These are phyloP conservation scores for Gulo gulo DNA, from an alignment of 2,113 vertebrate species.

Conservation along the genomic window DNA sequence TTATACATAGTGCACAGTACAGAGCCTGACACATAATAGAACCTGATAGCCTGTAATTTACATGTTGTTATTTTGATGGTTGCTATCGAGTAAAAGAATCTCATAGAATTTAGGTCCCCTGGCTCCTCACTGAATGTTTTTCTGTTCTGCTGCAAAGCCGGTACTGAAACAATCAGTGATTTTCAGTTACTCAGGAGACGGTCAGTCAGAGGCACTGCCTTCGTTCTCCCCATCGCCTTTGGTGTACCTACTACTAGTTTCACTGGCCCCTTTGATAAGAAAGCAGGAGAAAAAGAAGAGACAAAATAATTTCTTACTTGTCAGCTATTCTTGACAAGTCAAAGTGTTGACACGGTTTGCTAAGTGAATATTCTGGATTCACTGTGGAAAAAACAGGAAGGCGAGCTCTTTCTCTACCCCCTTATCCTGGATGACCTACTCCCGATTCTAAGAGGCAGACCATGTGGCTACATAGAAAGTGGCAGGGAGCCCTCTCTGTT, in stretches of 20 bases:
- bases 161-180: not conserved
- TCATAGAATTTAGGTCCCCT: not conserved
- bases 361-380: not conserved
- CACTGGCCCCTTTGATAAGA: not conserved
- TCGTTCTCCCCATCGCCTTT: not conserved
- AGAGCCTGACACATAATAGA: not conserved
- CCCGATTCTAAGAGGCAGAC: not conserved
- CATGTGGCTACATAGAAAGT: not conserved
- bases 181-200: not conserved
- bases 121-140: not conserved
- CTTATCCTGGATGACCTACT: not conserved
- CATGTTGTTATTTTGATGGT: not conserved
- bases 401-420: not conserved
- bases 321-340: not conserved
- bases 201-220: not conserved
- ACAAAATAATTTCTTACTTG: not conserved
- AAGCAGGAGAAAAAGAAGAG: not conserved
- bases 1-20: not conserved
- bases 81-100: not conserved
- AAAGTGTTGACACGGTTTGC: not conserved
- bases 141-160: not conserved
- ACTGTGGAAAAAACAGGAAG: not conserved
- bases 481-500: rapidly evolving
- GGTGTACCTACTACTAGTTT: not conserved
- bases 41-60: not conserved